Evolutionary conservation across 2,888 invertebrate genomes (phyloP).

Genomic region (Cosmia pyralina): DNA sequence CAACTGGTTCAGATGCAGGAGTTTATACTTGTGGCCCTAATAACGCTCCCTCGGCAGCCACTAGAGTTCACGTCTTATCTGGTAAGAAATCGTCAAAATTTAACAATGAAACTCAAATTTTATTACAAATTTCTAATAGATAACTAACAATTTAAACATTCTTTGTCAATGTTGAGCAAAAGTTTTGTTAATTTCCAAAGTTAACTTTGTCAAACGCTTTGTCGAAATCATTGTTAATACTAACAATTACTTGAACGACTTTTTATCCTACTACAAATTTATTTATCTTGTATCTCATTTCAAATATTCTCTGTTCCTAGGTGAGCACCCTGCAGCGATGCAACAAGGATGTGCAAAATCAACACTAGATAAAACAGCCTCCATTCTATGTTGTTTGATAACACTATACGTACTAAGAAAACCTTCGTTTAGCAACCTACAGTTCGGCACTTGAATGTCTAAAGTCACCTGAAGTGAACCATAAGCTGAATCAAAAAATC

Average conservation of each 20-base stretch:
- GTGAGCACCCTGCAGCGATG: conserved; percentile 88
- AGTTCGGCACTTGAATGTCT: conserved; percentile 79
- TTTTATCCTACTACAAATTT: neutral
- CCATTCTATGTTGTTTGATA: conserved; percentile 76
- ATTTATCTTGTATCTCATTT: conserved; percentile 25
- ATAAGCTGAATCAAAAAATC: conserved; percentile 49
- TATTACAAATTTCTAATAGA: neutral
- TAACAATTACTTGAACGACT: neutral
- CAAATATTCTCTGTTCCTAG: conserved; percentile 68
- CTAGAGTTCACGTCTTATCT: conserved; percentile 96
- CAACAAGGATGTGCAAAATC: conserved; percentile 87
- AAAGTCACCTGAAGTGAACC: conserved; percentile 19
- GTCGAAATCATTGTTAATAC: conserved; percentile 2
- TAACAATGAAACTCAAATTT: fast-evolving
- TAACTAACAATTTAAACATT: conserved; percentile 2
- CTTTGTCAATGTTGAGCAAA: neutral
- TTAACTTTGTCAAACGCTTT: conserved; percentile 32
- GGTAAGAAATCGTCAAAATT: conserved; percentile 86
- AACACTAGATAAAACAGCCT: conserved; percentile 78
- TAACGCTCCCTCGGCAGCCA: conserved; percentile 94
- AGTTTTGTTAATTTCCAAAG: neutral
- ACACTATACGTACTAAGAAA: conserved; percentile 73
- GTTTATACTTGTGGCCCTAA: conserved; percentile 96
- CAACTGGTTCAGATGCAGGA: conserved; percentile 95
- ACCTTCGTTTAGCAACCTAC: conserved; percentile 68